These are phyloP conservation scores for Athrips mouffetella DNA, from an alignment of 2,888 invertebrate species.

Conservation along the genomic window DNA sequence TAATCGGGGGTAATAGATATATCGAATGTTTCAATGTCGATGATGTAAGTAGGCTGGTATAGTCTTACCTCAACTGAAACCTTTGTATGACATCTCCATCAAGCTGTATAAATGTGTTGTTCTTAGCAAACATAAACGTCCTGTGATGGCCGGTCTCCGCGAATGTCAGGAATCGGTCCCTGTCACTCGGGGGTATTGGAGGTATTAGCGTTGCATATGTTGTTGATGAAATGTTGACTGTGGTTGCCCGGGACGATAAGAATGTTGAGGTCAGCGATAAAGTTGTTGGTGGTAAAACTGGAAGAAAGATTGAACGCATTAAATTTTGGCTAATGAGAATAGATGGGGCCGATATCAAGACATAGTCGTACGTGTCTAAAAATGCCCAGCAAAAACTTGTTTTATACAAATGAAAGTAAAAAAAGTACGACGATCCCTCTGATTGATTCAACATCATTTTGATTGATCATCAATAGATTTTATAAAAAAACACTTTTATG, in stretches of 20 bases:
- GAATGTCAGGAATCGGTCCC: conserved; percentile 89
- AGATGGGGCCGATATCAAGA: too few species aligned
- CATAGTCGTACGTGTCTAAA: too few species aligned
- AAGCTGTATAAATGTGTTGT: conserved; percentile 93
- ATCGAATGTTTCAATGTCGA: neutral
- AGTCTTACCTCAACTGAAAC: conserved; percentile 88
- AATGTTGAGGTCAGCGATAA: conserved; percentile 43
- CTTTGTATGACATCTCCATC: conserved; percentile 94
- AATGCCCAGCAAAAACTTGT: too few species aligned
- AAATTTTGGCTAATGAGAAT: too few species aligned
- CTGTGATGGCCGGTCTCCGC: conserved; percentile 90
- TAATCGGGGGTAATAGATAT: conserved; percentile 85
- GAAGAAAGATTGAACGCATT: too few species aligned
- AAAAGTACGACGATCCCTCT: too few species aligned
- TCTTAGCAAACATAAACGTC: conserved; percentile 95
- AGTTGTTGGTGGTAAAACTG: conserved; percentile 61
- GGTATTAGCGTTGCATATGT: conserved; percentile 72
- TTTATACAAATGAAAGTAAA: too few species aligned
- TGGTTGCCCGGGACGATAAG: conserved; percentile 48
- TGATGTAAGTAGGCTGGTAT: neutral
- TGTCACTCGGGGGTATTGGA: conserved; percentile 84
- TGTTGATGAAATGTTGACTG: conserved; percentile 64
- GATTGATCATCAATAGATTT: too few species aligned
- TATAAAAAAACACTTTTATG: too few species aligned
- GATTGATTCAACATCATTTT: too few species aligned